Evolutionary conservation across 1,140 invertebrate species (phyloP).

Genomic region (Chymomyza costata): DNA sequence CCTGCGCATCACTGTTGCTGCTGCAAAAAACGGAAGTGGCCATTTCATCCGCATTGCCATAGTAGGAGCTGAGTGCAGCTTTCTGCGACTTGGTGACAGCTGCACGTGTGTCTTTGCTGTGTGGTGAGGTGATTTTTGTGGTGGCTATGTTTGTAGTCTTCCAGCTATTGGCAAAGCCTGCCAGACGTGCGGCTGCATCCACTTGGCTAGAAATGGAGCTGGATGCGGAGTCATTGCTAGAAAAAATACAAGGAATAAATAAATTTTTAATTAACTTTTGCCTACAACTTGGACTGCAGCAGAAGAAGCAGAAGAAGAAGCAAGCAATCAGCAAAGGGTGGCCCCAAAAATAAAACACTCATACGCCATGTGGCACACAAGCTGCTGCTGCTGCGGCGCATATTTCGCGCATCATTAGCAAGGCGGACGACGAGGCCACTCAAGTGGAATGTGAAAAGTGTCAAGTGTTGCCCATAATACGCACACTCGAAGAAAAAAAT

Average conservation of each 20-base stretch:
- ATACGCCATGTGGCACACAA: constrained; percentile 28
- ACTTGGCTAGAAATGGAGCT: constrained; percentile 71
- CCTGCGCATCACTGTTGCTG: constrained; percentile 75
- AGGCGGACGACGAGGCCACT: constrained; percentile 12
- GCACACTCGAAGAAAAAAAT: constrained; percentile 28
- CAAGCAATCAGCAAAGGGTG: constrained; percentile 21
- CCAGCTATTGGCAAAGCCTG: constrained; percentile 70
- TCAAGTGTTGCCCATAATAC: constrained; percentile 74
- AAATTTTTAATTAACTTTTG: not conserved
- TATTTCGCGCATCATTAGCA: constrained; percentile 74
- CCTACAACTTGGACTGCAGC: not conserved
- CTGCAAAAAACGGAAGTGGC: constrained; percentile 67
- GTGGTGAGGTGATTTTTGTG: constrained; percentile 76
- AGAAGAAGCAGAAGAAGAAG: constrained; percentile 3
- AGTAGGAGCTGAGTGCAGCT: constrained; percentile 37
- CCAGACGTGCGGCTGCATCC: constrained; percentile 61
- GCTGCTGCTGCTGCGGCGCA: too few relatives aligned
- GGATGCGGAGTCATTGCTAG: constrained; percentile 57
- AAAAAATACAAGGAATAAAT: not conserved
- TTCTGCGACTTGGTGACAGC: constrained; percentile 39
- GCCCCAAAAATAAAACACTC: constrained; percentile 62
- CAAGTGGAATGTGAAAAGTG: constrained; percentile 56
- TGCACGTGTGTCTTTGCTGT: constrained; percentile 69
- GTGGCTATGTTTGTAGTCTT: constrained; percentile 69
- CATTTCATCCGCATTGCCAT: constrained; percentile 55